Conservation (phyloP, 2,888 invertebrate genomes). For the Mamestra brassicae region DNA sequence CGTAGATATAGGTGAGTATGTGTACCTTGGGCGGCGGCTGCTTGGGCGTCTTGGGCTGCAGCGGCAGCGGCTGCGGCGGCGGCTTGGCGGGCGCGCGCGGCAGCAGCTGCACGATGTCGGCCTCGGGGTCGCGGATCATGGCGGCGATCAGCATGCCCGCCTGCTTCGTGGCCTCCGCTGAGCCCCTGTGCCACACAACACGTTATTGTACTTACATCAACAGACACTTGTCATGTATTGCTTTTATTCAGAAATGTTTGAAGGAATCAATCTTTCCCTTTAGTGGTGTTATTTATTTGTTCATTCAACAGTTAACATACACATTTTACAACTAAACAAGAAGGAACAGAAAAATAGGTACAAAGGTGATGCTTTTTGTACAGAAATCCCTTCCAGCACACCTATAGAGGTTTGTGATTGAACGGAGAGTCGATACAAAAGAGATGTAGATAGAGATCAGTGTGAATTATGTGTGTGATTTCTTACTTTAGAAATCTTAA, state of each 20-base stretch:
- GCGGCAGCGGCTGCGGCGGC: conserved; percentile 91
- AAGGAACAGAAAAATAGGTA: too few relatives aligned
- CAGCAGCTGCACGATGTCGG: conserved; percentile 96
- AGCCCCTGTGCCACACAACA: conserved; percentile 91
- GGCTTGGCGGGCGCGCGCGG: conserved; percentile 92
- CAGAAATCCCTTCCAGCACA: too few relatives aligned
- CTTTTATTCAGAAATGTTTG: not conserved
- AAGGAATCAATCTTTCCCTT: not conserved
- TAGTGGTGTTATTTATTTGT: too few relatives aligned
- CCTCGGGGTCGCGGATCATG: conserved; percentile 98
- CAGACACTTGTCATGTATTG: not conserved
- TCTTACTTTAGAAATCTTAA: too few relatives aligned
- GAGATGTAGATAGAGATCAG: too few relatives aligned
- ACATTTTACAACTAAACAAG: too few relatives aligned
- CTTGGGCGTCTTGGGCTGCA: conserved; percentile 87
- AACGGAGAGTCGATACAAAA: too few relatives aligned
- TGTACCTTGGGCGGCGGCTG: conserved; percentile 82
- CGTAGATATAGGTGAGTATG: too few relatives aligned
- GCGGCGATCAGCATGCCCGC: conserved; percentile 97
- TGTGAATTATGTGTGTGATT: too few relatives aligned
- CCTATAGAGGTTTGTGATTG: too few relatives aligned
- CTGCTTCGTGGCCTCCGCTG: conserved; percentile 97
- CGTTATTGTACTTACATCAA: not conserved
- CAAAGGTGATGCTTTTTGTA: too few relatives aligned
- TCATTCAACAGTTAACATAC: too few relatives aligned